Base-by-base conservation (phyloP, 2,797 vertebrate species). In the Tragopan temminckii region DNA sequence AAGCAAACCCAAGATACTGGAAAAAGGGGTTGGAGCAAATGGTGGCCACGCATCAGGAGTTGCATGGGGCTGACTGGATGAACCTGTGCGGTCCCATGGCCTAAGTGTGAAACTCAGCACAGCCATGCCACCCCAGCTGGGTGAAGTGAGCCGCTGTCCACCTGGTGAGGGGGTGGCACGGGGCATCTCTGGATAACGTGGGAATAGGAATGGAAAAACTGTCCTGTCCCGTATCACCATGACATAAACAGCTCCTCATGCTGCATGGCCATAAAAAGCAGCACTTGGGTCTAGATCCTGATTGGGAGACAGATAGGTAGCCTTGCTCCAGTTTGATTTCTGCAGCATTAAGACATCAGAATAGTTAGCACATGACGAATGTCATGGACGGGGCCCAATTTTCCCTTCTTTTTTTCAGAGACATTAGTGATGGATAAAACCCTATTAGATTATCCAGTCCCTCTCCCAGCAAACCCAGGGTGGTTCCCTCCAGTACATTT, bases 401-500 rank as follows among this genome's bases (percentile, higher is more conserved):
- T 96, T 97, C 93, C 94, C 55, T 95, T 95, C 86, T 92, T 74
- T 91, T 94, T 95, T 93, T 88, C 89, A 64, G 84, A 91, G 67
- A 84, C 91, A 76, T 91, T 93, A 89, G 93, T 67, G 89, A 95
- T 95, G 94, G 85, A 95, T 96, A 86, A 96, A 97, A 35, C 67
- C 85, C 90, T 91, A 38, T 95, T 96, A 88, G 95, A 95, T 95
- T 94, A 95, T 92, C 81, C 94, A 79, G 85, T 94, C 93, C 23
- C 46, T 95, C 96, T 94, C 94, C 89, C 89, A 95, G 95, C 96
- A 96, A 95, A 95, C 87, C 76, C 66, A 92, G 95, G 95, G 94
- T 96, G 95, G 93, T 96, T 96, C 94, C 92, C 92, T 96, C 66
- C 94, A 96, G 96, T 94, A 95, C 95, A 93, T 95, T 97, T 96